Conservation (phyloP, 2,888 invertebrate genomes). For the Ornithoptera priamus region DNA sequence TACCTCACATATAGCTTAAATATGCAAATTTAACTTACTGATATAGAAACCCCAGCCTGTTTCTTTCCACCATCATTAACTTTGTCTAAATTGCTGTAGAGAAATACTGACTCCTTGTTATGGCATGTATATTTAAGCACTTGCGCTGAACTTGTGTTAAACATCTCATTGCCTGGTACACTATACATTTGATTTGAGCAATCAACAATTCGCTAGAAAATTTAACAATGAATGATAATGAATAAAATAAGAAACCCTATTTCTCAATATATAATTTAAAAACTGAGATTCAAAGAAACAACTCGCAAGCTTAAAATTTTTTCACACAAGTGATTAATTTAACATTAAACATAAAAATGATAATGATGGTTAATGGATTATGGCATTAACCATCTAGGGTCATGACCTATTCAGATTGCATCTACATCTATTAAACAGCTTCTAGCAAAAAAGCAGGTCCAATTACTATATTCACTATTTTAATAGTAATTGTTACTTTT, state of each 20-base stretch:
- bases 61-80: slow-evolving; percentile 38
- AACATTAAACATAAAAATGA: not conserved
- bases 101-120: slow-evolving; percentile 49
- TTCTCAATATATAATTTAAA: not conserved
- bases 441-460: too few relatives aligned
- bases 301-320: too few relatives aligned
- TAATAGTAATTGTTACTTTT: too few relatives aligned
- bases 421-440: too few relatives aligned
- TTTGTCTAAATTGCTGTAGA: slow-evolving; percentile 43
- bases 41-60: slow-evolving; percentile 38
- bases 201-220: slow-evolving; percentile 58
- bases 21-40: slow-evolving; percentile 35
- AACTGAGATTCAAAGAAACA: too few relatives aligned
- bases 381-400: not conserved
- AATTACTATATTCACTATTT: too few relatives aligned
- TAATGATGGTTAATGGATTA: not conserved
- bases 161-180: slow-evolving; percentile 38
- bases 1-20: not conserved
- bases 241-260: not conserved
- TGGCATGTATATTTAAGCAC: slow-evolving; percentile 47
- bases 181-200: slow-evolving; percentile 48
- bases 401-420: not conserved
- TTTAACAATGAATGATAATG: not conserved
- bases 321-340: not conserved
- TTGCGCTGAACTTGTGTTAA: slow-evolving; percentile 37